Evolutionary conservation across 30 jellyfish, hydroid and myxozoan genomes (phyloP).

Genomic region (Aurelia aurita complex sp. Pacific): DNA sequence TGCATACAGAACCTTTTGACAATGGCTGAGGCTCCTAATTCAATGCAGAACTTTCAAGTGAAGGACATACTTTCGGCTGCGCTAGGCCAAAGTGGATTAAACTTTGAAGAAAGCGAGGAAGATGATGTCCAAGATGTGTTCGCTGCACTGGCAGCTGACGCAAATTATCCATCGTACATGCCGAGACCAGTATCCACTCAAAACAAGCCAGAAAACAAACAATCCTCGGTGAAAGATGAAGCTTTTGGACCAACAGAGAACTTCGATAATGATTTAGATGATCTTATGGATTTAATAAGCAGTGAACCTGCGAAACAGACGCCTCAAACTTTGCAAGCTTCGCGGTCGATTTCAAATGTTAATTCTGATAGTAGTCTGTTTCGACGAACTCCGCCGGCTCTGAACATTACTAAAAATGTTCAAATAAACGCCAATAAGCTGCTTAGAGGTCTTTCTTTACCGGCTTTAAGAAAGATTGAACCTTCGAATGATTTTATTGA

Average conservation of each 20-base stretch:
- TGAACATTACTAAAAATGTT: not conserved
- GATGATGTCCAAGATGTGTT: slow-evolving; percentile 66
- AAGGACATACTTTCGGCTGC: slow-evolving; percentile 98
- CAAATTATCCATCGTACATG: slow-evolving; percentile 31
- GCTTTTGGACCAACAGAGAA: slow-evolving; percentile 7
- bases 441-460: not conserved
- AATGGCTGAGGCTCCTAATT: slow-evolving; percentile 70
- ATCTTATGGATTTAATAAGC: slow-evolving; percentile 51
- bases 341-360: no score
- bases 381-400: slow-evolving; percentile 5
- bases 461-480: not conserved
- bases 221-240: not conserved
- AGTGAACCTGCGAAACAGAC: slow-evolving; percentile 21
- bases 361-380: not conserved
- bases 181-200: not conserved
- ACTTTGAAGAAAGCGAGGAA: slow-evolving; percentile 70
- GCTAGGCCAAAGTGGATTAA: slow-evolving; percentile 96
- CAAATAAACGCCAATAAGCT: not conserved
- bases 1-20: slow-evolving; percentile 64
- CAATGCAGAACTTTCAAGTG: slow-evolving; percentile 22
- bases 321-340: not conserved
- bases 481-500: no score
- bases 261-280: slow-evolving; percentile 51
- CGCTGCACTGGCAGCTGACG: slow-evolving; percentile 63
- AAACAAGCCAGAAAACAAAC: not conserved